Evolutionary conservation across 2,888 invertebrate genomes (phyloP).

Genomic region (Ophion costatus): DNA sequence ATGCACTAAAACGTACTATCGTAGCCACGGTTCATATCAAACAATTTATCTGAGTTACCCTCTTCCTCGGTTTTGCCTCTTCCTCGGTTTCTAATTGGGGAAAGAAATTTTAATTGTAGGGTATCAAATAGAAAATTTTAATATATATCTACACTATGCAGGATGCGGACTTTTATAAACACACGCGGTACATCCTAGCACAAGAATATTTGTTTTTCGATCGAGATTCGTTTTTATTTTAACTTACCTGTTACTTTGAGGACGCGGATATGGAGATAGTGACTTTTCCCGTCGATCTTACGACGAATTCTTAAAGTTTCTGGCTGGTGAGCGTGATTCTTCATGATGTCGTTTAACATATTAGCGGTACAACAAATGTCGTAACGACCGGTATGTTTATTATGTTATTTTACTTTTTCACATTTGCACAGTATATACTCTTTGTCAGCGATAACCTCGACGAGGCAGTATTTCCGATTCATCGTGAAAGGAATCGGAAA

Average conservation of each 20-base stretch:
- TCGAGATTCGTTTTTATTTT: constrained; percentile 11
- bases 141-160: constrained; percentile 5
- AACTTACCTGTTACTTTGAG: constrained; percentile 25
- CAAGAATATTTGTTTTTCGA: constrained; percentile 1
- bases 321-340: constrained; percentile 9
- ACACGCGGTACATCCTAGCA: neutral
- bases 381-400: constrained; percentile 15
- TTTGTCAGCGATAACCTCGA: neutral
- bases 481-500: constrained; percentile 1
- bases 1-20: constrained; percentile 15
- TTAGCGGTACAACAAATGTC: constrained; percentile 11
- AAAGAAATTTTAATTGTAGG: constrained; percentile 8
- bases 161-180: neutral
- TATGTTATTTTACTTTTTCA: constrained; percentile 7
- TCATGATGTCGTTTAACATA: constrained; percentile 1
- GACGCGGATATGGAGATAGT: constrained; percentile 17
- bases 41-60: constrained; percentile 19
- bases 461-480: constrained; percentile 17
- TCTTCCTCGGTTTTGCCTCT: neutral
- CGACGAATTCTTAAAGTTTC: constrained; percentile 21
- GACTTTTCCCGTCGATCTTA: constrained; percentile 14
- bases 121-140: constrained; percentile 5
- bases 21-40: neutral
- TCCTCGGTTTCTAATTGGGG: constrained; percentile 13
- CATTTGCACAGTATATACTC: neutral